phyloP scores from a whole-genome alignment of 2,888 invertebrate genomes.

The Oscheius sp. region DNA sequence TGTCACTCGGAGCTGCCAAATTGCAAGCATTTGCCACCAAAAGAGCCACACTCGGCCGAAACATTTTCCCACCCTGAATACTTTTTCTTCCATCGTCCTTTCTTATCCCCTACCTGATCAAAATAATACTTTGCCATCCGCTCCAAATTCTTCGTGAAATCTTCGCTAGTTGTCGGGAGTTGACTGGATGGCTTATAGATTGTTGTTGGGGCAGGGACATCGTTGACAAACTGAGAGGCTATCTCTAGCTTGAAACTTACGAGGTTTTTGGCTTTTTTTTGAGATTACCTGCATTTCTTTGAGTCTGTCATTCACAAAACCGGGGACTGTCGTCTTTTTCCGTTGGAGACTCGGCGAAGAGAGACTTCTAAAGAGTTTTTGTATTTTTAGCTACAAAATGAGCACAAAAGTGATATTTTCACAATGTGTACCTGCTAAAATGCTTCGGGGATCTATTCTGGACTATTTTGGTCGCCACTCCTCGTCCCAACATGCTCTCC shows the following conservation, averaged over 20 bases:
- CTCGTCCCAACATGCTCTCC: constrained; percentile 21
- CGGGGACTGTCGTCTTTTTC: constrained; percentile 27
- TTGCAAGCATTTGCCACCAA: constrained; percentile 87
- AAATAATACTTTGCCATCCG: constrained; percentile 96
- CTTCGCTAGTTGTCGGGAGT: constrained; percentile 19
- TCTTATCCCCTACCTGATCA: constrained; percentile 76
- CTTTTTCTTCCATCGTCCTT: too few relatives aligned
- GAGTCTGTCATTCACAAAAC: constrained; percentile 33
- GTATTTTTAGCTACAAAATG: background rate
- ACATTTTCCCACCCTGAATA: constrained; percentile 83
- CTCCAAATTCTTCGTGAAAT: constrained; percentile 57
- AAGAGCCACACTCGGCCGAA: constrained; percentile 92
- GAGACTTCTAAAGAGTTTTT: constrained; percentile 11
- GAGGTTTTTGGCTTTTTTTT: background rate
- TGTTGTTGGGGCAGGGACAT: constrained; percentile 14
- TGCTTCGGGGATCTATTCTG: constrained; percentile 5
- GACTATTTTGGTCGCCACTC: constrained; percentile 13
- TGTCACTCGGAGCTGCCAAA: constrained; percentile 24
- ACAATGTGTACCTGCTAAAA: background rate
- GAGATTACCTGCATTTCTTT: constrained; percentile 35
- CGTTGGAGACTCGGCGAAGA: constrained; percentile 28
- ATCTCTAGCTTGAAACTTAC: constrained; percentile 30
- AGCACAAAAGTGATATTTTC: background rate
- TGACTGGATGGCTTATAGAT: constrained; percentile 7
- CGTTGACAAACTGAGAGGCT: constrained; percentile 37